phyloP scores from a whole-genome alignment of 2,797 vertebrate genomes.

The Acanthiza pusilla region DNA sequence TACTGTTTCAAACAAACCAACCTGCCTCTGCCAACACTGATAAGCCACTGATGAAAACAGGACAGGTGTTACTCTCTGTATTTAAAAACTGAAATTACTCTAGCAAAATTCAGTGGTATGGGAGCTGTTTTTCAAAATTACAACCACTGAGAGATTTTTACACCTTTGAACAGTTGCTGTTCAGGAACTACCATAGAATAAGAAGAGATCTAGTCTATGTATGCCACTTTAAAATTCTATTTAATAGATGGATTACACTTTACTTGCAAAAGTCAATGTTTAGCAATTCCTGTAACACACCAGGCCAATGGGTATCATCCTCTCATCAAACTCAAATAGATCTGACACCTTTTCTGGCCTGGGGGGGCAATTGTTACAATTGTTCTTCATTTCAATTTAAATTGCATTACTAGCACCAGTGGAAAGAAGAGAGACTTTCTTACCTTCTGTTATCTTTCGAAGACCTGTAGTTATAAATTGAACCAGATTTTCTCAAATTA shows the following conservation, averaged over 20 bases:
- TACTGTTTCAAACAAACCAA: neutral
- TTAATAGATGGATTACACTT: neutral
- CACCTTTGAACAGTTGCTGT: neutral
- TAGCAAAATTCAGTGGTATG: neutral
- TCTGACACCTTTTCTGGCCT: neutral
- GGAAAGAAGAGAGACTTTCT: neutral
- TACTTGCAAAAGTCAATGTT: neutral
- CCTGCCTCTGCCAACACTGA: neutral
- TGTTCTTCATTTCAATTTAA: neutral
- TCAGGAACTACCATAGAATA: neutral
- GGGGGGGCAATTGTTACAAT: neutral
- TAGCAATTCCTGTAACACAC: neutral
- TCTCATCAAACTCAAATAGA: neutral
- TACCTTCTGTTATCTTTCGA: neutral
- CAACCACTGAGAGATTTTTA: neutral
- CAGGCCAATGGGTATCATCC: neutral
- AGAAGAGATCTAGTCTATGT: neutral
- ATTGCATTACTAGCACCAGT: neutral
- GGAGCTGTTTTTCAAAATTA: neutral
- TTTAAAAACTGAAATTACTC: neutral
- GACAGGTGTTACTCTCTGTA: neutral
- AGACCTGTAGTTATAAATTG: neutral
- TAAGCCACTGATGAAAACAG: neutral
- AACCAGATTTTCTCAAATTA: neutral
- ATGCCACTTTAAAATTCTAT: neutral